Evolutionary conservation across 1,140 invertebrate species (phyloP).

Genomic region (Xylocopa sonorina): DNA sequence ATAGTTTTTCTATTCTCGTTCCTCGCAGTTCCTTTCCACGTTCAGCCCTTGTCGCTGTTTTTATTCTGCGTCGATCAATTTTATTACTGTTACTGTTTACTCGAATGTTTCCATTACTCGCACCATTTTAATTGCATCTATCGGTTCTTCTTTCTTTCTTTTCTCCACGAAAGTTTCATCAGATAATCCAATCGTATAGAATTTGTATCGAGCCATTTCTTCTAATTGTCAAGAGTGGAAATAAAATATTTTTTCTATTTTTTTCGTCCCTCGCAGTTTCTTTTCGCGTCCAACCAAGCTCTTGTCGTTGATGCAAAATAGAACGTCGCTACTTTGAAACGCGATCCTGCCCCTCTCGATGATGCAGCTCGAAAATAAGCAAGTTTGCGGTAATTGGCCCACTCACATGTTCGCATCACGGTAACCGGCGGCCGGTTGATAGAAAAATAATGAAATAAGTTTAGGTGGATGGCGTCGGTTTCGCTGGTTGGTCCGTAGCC

Average conservation of each 20-base stretch:
- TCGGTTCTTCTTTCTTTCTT: neutral
- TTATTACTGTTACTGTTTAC: too few species aligned
- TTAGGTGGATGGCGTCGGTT: neutral
- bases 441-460: constrained; percentile 51
- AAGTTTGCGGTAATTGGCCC: constrained; percentile 26
- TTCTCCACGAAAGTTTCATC: neutral
- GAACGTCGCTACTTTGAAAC: neutral
- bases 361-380: constrained; percentile 6
- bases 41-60: too few species aligned
- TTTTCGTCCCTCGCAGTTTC: neutral
- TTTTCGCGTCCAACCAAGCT: too few species aligned
- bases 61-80: too few species aligned
- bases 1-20: too few species aligned
- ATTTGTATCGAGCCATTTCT: neutral
- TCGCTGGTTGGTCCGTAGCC: constrained; percentile 14
- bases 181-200: neutral
- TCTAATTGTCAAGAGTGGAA: neutral
- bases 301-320: neutral
- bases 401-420: constrained; percentile 15
- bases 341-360: neutral
- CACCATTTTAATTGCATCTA: neutral
- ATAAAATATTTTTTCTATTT: neutral
- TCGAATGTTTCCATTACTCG: too few species aligned
- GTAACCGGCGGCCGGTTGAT: neutral
- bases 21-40: too few species aligned